A percentile compares a stretch with the other conserved stretches of the same genome.
These are phyloP conservation scores for Coenobita brevimanus DNA, from an alignment of 1,140 invertebrate genomes.

Conservation along the genomic window DNA sequence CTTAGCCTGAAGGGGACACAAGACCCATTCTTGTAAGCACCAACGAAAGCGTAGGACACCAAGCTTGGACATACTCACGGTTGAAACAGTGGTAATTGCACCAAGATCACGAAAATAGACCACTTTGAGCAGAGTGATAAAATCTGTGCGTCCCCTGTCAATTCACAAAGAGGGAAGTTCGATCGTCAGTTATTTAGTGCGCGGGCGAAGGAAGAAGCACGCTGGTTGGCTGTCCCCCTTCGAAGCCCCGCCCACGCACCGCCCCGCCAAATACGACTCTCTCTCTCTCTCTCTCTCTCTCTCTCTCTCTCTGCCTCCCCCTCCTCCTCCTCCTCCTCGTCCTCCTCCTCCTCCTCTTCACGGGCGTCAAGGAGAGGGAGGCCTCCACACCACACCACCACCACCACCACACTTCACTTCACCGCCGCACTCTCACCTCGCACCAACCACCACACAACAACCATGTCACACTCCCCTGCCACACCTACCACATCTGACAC, in stretches of 20 bases:
- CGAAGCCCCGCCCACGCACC: slow-evolving; percentile 59
- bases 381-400: too few relatives aligned
- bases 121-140: slow-evolving; percentile 67
- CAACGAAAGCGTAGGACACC: background rate
- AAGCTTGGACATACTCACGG: slow-evolving; percentile 46
- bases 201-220: slow-evolving; percentile 57
- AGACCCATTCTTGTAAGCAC: background rate
- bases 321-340: slow-evolving; percentile 13
- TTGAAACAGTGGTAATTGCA: slow-evolving; percentile 58
- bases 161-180: slow-evolving; percentile 68
- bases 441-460: too few relatives aligned
- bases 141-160: slow-evolving; percentile 68
- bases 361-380: too few relatives aligned
- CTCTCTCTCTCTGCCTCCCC: slow-evolving; percentile 14
- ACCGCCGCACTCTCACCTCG: too few relatives aligned
- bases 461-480: too few relatives aligned
- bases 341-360: too few relatives aligned
- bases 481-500: too few relatives aligned
- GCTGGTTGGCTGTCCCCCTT: slow-evolving; percentile 44
- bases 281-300: background rate
- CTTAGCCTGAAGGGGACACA: background rate
- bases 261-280: slow-evolving; percentile 66
- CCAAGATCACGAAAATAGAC: slow-evolving; percentile 66
- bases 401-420: too few relatives aligned
- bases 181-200: slow-evolving; percentile 69